phyloP scores from a whole-genome alignment of 2,797 vertebrate species.

The Rhynchonycteris naso region DNA sequence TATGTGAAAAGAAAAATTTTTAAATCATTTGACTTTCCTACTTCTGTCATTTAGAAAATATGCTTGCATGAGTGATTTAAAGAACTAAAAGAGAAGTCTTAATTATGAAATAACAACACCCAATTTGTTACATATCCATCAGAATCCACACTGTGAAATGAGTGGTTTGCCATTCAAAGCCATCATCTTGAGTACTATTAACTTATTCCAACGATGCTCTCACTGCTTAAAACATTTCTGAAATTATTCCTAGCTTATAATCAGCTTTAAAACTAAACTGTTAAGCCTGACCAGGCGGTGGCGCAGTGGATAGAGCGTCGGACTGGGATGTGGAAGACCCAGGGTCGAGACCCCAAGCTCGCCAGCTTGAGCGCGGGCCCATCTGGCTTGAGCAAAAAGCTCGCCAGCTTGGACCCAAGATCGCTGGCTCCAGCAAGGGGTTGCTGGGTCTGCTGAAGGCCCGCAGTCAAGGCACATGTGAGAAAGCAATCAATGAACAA shows the following conservation, averaged over 20 bases:
- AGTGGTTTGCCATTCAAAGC: constrained; percentile 28
- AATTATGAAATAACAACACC: constrained; percentile 48
- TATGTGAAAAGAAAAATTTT: constrained; percentile 29
- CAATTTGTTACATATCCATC: neutral
- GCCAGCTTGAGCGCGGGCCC: too few species aligned
- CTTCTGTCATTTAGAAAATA: constrained; percentile 52
- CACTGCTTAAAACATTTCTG: constrained; percentile 25
- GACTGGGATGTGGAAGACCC: too few species aligned
- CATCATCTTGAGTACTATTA: constrained; percentile 21
- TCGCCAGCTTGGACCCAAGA: too few species aligned
- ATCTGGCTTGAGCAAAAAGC: too few species aligned
- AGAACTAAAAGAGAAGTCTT: constrained; percentile 25
- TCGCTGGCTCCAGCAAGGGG: too few species aligned
- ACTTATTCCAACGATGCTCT: constrained; percentile 41
- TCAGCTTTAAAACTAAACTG: constrained; percentile 51
- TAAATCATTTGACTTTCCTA: neutral
- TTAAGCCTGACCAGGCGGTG: too few species aligned
- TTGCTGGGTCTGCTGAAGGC: too few species aligned
- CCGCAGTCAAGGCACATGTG: too few species aligned
- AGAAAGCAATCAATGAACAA: too few species aligned
- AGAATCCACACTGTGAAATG: neutral
- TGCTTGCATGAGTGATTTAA: neutral
- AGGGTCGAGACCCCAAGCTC: too few species aligned
- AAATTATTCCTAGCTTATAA: constrained; percentile 53
- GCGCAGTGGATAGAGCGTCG: too few species aligned